Conservation (phyloP, 2,113 vertebrate genomes). For the Prunella fulvescens region DNA sequence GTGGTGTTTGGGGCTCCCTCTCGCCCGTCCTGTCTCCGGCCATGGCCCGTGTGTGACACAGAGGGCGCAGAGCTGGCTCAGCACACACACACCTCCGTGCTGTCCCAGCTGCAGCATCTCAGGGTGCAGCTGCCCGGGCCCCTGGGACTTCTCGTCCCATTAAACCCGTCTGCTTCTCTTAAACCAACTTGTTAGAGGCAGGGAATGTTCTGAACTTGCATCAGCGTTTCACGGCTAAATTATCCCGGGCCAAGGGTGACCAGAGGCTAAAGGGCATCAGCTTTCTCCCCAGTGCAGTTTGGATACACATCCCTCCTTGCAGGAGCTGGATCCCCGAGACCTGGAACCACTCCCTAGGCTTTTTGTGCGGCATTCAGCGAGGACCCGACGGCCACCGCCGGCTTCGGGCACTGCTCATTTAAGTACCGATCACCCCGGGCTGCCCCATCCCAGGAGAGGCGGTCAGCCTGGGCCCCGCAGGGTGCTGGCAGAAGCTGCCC, state of each 20-base stretch:
- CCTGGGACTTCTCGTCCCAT: too few relatives aligned
- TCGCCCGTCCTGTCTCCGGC: rapidly evolving
- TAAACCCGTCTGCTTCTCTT: rapidly evolving
- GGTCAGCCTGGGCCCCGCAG: rapidly evolving
- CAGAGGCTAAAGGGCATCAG: neutral
- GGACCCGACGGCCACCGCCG: rapidly evolving
- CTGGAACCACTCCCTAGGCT: rapidly evolving
- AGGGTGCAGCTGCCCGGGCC: rapidly evolving
- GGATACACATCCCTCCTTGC: rapidly evolving
- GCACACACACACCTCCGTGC: rapidly evolving
- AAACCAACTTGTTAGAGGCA: rapidly evolving
- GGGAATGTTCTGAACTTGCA: rapidly evolving
- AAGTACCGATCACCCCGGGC: too few relatives aligned
- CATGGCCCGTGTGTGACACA: rapidly evolving
- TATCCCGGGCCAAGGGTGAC: neutral
- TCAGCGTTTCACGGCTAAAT: neutral
- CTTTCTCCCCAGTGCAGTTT: rapidly evolving
- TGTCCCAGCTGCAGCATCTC: neutral
- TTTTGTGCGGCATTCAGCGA: rapidly evolving
- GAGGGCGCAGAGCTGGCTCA: neutral
- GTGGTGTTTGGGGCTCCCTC: neutral
- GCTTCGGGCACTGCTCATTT: neutral
- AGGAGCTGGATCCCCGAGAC: rapidly evolving
- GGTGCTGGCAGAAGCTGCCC: neutral
- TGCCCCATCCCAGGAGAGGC: neutral